Evolutionary conservation across 2,888 invertebrate genomes (phyloP), one percentile per base, ranked within the genome.

Genomic region (Epinotia demarniana): DNA sequence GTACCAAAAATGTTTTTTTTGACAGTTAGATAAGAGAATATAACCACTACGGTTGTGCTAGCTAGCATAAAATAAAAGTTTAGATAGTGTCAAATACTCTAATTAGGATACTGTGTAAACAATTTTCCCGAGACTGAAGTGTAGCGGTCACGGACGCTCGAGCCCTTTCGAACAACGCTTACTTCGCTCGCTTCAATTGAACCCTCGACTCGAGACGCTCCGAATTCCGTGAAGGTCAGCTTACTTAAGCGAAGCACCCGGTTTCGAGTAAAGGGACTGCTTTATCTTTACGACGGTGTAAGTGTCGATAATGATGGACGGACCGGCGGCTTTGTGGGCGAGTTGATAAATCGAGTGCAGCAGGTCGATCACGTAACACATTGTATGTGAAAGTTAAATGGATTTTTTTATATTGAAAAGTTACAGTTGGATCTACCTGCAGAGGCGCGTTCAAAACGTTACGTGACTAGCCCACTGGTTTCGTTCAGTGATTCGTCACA

Each of bases 151-250:
- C 49, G 53, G 33, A 18, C 27, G 19, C 58, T 58, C 43, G 19
- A 58, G 39, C 1, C 16, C 19, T 57, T 13, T 57, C 39, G 18
- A 68, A 58, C 53, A 55, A 3, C 19, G 68, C 68, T 58, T 58
- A 68, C 43, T 4, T 11, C 23, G 68, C 68, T 58, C 39, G 16
- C 57, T 69, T 74, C 68, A 74, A 68, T 69, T 58, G 68, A 60
- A 64, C 57, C 8, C 58, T 68, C 58, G 58, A 43, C 16, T 58
- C 67, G 39, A 67, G 68, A 19, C 43, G 43, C 68, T 58, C 67
- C 67, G 43, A 68, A 68, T 58, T 68, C 23, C 4, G 57, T 39
- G 57, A 68, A 68, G 68, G 68, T 68, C 39, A 67, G 33, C 67
- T 67, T 39, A 57, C 39, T 68, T 58, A 57, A n/a, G 57, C 39